Percentiles rank a stretch among this genome's conserved stretches.
Conservation (phyloP, 2,797 vertebrate species). For the Emydoidea blandingii region DNA sequence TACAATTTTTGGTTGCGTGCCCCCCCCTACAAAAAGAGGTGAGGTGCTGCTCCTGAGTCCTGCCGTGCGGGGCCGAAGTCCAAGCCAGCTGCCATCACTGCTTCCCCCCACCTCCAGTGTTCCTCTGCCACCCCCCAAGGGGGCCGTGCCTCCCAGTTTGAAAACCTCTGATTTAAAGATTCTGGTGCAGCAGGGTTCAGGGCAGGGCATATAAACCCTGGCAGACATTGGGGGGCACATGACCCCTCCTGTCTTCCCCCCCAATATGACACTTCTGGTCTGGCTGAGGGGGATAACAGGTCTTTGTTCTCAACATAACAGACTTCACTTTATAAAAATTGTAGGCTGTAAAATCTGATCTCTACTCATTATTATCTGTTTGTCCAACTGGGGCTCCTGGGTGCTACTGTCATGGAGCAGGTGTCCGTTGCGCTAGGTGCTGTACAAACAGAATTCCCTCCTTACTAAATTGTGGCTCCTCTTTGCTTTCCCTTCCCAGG, state of each 20-base stretch:
- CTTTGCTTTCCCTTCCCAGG: background rate
- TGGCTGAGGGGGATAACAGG: background rate
- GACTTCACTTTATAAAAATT: background rate
- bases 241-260: too few relatives aligned
- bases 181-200: too few relatives aligned
- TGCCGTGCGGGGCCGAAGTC: too few relatives aligned
- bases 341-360: background rate
- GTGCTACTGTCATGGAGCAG: background rate
- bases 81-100: too few relatives aligned
- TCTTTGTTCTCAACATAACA: fast-evolving
- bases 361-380: background rate
- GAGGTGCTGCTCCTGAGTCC: too few relatives aligned
- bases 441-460: background rate
- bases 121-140: fast-evolving
- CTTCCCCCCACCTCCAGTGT: fast-evolving
- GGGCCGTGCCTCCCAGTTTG: background rate
- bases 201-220: background rate
- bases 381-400: fast-evolving
- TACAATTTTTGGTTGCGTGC: too few relatives aligned
- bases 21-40: too few relatives aligned
- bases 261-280: too few relatives aligned
- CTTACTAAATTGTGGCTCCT: fast-evolving
- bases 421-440: background rate
- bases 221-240: background rate
- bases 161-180: background rate